Evolutionary conservation across 2,888 invertebrate genomes (phyloP), one percentile per base, ranked within the genome.

Genomic region (Hemistola chrysoprasaria): DNA sequence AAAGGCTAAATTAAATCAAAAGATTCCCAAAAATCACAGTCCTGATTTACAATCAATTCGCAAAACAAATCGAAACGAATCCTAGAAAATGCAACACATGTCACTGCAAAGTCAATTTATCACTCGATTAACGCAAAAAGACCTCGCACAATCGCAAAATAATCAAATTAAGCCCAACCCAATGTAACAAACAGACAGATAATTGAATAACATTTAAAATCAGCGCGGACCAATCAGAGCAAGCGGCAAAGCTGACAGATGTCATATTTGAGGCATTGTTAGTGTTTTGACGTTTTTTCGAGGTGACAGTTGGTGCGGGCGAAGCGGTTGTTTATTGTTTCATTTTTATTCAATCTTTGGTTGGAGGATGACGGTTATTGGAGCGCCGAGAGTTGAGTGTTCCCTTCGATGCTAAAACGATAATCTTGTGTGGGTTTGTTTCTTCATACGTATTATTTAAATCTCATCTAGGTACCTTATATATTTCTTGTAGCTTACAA

Each of bases 171-270:
- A 63, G 57, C 52, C 54, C 69, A 76, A 75, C 72, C 68, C 69
- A 65, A 72, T 66, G 59, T 64, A 65, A 66, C 69, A 69, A 71
- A 70, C 70, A 63, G 65, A 61, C 63, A 67, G 65, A 61, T 47
- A 31, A 71, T 65, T 53, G 59, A 68, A 70, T 67, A 53, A 68
- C 60, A 71, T 73, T 74, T 62, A 69, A 77, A 77, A 65, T 61
- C 59, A 62, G 16, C 16, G 16, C 16, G 64, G 46, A 55, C 74
- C 74, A 75, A 71, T 75, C 65, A 60, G 56, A 46, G 55, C 53
- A 57, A 62, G 55, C 50, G 26, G 56, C 70, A 75, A 75, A 79
- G 76, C 78, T 83, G 84, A 83, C 85, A 86, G 80, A 78, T 86
- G 85, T 84, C 85, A 81, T 69, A 71, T 75, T 73, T 66, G 66